Conservation (phyloP, 2,113 vertebrate species). For the Camelus dromedarius region DNA sequence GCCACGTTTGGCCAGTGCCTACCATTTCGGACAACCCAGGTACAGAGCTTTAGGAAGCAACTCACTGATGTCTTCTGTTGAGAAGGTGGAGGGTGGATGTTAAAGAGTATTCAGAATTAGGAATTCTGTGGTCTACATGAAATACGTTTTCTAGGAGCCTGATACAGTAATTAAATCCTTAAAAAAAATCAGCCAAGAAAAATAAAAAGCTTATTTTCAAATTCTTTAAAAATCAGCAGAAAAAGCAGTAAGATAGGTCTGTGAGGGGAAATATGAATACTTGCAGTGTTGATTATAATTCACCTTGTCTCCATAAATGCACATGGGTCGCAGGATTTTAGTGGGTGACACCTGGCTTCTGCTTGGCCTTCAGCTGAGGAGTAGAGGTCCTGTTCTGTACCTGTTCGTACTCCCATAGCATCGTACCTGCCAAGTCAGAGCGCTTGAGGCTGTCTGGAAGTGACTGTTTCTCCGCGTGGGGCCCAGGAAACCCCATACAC, state of each 20-base stretch:
- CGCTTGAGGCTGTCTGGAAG: background rate
- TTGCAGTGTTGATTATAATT: rapidly evolving
- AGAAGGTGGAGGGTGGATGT: rapidly evolving
- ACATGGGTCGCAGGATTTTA: background rate
- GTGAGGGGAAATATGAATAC: background rate
- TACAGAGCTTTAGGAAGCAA: too few relatives aligned
- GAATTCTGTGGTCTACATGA: rapidly evolving
- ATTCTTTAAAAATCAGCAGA: background rate
- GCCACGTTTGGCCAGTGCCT: background rate
- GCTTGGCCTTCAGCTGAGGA: rapidly evolving
- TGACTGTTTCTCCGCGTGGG: rapidly evolving
- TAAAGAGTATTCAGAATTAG: background rate
- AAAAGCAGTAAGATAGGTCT: background rate
- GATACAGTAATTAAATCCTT: background rate
- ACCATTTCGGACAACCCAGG: rapidly evolving
- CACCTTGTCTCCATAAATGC: background rate
- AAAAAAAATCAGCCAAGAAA: background rate
- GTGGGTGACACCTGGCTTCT: background rate
- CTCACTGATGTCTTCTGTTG: rapidly evolving
- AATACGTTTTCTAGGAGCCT: background rate
- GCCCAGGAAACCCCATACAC: rapidly evolving
- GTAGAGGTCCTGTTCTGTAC: rapidly evolving
- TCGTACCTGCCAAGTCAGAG: rapidly evolving
- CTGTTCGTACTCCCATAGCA: rapidly evolving
- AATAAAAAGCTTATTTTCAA: background rate